Evolutionary conservation across 35 echinoderm and acorn worm species (phyloP), one percentile per base, ranked within the genome.

Genomic region (Ophioderma brevispina): DNA sequence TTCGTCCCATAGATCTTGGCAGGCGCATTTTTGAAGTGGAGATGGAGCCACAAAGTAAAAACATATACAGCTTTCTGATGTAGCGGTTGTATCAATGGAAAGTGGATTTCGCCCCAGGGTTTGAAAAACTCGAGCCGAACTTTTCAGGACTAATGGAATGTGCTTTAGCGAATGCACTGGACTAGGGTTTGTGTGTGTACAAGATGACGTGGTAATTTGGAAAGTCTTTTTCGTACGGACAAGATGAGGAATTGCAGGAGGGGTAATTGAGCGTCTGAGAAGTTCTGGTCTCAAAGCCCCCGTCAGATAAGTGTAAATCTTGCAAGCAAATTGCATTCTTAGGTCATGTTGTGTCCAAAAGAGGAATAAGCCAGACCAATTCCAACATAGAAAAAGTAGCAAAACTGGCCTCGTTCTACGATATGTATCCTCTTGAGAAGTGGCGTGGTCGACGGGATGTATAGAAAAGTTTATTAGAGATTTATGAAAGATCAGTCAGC

Each of bases 141-240:
- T 87, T 63, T 94, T 94, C 78, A 52, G 92, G 13, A 50, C 86
- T 31, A 94, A 90, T 87, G 92, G 86, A 79, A 33, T 85, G 30
- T 94, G 90, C 0, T 78, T 94, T 6, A 75, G 80, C 33, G 92
- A 88, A 40, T n/a, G 35, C 92, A 76, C 23, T 94, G n/a, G n/a
- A 83, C 32, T 32, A 78, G 32, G 18, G 80, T 82, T 23, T 90
- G 0, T 42, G n/a, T 77, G 0, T 94, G 85, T 36, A 43, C 89
- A 1, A 1, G 87, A 94, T 77, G 87, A 94, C 46, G 40, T 89
- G 0, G 49, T 89, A 30, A 75, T 89, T 84, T 38, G 92, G 92
- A 0, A 89, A 85, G 28, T 81, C n/a, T 11, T 94, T 94, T 78
- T n/a, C n/a, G n/a, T 78, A 80, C 89, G 28, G 70, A 89, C 31